These are phyloP conservation scores for Ariopsis seemanni DNA, from an alignment of 2,113 vertebrate species.

Conservation along the genomic window DNA sequence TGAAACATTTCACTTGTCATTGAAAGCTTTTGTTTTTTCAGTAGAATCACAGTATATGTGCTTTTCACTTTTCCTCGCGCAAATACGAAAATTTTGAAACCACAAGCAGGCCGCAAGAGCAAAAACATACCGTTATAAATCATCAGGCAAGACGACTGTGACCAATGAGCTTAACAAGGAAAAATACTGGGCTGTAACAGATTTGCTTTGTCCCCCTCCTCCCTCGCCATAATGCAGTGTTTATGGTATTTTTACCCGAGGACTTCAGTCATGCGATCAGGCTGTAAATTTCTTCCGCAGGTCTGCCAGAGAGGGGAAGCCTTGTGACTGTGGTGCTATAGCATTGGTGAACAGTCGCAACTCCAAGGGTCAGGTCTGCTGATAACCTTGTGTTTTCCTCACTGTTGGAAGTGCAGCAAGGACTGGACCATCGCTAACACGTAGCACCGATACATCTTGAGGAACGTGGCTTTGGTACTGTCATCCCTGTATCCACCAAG, in stretches of 20 bases:
- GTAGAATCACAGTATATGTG: neutral
- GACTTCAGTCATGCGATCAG: slow-evolving; percentile 65
- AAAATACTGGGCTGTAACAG: slow-evolving; percentile 48
- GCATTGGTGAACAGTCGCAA: slow-evolving; percentile 56
- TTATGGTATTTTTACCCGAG: slow-evolving; percentile 65
- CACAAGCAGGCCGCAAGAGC: slow-evolving; percentile 40
- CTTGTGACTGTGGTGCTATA: slow-evolving; percentile 60
- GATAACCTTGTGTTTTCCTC: slow-evolving; percentile 67
- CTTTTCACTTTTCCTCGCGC: slow-evolving; percentile 4
- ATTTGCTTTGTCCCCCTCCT: slow-evolving; percentile 51
- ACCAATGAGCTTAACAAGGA: slow-evolving; percentile 65
- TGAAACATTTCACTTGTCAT: neutral
- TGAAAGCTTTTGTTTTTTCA: neutral
- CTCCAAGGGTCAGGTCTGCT: slow-evolving; percentile 61
- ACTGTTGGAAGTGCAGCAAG: slow-evolving; percentile 44
- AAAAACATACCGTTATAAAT: slow-evolving; percentile 49
- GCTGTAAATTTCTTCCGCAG: slow-evolving; percentile 67
- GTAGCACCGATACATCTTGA: slow-evolving; percentile 51
- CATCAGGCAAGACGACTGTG: slow-evolving; percentile 58
- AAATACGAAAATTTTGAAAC: slow-evolving; percentile 25
- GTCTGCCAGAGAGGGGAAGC: slow-evolving; percentile 55
- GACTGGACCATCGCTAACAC: slow-evolving; percentile 29
- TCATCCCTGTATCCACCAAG: slow-evolving; percentile 34
- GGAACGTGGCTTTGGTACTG: slow-evolving; percentile 8
- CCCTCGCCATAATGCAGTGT: slow-evolving; percentile 61